Evolutionary conservation across 2,113 vertebrate genomes (phyloP).

Genomic region (Axis porcinus): DNA sequence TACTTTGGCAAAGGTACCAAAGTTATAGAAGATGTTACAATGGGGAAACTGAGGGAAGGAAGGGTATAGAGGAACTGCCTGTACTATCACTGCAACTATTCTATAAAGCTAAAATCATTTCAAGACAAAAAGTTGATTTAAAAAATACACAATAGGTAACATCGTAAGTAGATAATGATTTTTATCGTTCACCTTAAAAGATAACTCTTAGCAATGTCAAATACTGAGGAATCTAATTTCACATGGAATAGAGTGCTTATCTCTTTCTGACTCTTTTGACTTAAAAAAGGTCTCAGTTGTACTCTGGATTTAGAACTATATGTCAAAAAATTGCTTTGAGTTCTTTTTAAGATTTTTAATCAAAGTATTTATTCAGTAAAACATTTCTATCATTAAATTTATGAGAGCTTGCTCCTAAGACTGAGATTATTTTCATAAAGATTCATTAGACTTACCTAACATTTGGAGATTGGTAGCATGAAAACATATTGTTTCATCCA

Average conservation of each 20-base stretch:
- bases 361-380: background rate
- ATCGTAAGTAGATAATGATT: background rate
- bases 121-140: background rate
- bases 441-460: slow-evolving; percentile 83
- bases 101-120: background rate
- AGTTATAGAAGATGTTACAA: background rate
- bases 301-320: background rate
- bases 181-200: background rate
- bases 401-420: background rate
- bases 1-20: background rate
- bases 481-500: slow-evolving; percentile 95
- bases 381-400: background rate
- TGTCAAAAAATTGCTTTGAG: background rate
- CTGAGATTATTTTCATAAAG: background rate
- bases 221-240: background rate
- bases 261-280: background rate
- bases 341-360: slow-evolving; percentile 40
- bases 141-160: background rate
- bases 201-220: background rate
- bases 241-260: background rate
- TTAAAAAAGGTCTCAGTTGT: background rate
- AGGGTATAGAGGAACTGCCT: background rate
- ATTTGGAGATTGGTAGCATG: slow-evolving; percentile 92
- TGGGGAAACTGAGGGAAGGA: background rate
- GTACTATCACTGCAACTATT: background rate